Conservation (phyloP, 30 jellyfish, hydroid and myxozoan genomes). For the Phacellophora camtschatica region DNA sequence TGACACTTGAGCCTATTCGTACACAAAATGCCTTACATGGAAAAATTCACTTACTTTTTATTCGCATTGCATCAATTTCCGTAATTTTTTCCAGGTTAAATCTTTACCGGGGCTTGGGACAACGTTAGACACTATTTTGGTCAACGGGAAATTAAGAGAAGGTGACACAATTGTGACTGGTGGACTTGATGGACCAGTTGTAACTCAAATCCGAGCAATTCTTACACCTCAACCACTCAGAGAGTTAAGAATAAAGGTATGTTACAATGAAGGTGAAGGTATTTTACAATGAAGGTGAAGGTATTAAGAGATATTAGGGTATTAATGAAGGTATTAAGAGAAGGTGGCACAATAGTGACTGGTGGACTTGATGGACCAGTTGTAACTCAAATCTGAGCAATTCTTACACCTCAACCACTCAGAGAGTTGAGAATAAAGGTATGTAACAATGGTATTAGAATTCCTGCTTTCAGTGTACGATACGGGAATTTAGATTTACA, state of each 20-base stretch:
- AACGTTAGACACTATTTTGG: conserved; percentile 88
- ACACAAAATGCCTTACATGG: too few relatives aligned
- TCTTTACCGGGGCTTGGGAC: conserved; percentile 96
- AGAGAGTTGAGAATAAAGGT: conserved; percentile 95
- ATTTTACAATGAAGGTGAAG: too few relatives aligned
- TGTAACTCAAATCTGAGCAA: conserved; percentile 92
- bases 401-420: conserved; percentile 98
- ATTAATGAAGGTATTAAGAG: too few relatives aligned
- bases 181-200: conserved; percentile 98
- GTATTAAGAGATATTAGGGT: too few relatives aligned
- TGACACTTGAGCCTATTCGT: too few relatives aligned
- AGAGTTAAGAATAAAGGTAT: conserved; percentile 90
- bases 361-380: conserved; percentile 99
- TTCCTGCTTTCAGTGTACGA: too few relatives aligned
- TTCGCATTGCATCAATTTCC: too few relatives aligned
- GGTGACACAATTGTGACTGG: conserved; percentile 96
- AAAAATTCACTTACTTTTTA: too few relatives aligned
- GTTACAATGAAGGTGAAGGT: not conserved
- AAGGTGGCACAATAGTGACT: conserved; percentile 93
- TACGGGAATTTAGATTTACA: too few relatives aligned
- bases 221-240: conserved; percentile 98
- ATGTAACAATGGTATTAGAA: too few relatives aligned
- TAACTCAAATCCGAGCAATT: conserved; percentile 90
- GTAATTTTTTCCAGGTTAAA: conserved; percentile 90
- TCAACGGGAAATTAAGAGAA: conserved; percentile 90